Conservation (phyloP, 2,888 invertebrate genomes). For the Gibbula magus region DNA sequence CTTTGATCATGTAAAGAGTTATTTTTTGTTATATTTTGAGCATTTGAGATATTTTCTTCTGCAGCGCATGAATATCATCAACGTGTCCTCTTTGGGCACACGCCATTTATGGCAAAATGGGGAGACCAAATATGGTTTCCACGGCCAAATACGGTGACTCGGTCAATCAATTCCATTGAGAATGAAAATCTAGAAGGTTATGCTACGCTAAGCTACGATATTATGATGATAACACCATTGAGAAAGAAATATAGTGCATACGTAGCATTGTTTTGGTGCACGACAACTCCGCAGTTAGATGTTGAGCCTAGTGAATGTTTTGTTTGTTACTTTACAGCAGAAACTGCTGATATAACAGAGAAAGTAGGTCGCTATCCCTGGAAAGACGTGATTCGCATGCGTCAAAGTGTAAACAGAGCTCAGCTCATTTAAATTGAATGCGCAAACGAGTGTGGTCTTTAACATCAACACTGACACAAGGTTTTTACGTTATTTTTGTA, state of each 20-base stretch:
- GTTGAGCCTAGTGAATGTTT: too few species aligned
- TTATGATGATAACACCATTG: constrained; percentile 9
- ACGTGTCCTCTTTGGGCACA: constrained; percentile 26
- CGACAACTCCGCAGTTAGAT: too few species aligned
- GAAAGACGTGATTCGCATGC: too few species aligned
- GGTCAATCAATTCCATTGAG: constrained; percentile 30
- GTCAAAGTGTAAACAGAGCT: too few species aligned
- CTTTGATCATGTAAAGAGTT: neutral
- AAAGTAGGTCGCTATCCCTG: too few species aligned
- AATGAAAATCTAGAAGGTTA: constrained; percentile 28
- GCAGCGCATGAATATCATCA: constrained; percentile 27
- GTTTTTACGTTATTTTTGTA: too few species aligned
- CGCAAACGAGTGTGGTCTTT: too few species aligned
- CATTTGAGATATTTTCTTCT: constrained; percentile 18
- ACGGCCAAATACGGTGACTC: constrained; percentile 72
- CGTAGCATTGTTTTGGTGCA: too few species aligned
- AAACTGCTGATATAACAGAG: too few species aligned
- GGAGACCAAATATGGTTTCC: constrained; percentile 72
- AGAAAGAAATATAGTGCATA: neutral
- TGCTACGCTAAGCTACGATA: constrained; percentile 17
- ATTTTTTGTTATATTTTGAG: neutral
- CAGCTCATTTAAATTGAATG: too few species aligned
- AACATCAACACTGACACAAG: too few species aligned
- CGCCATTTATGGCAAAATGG: constrained; percentile 63
- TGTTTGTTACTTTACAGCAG: too few species aligned